Evolutionary conservation across 2,113 vertebrate genomes (phyloP), one percentile per base, ranked within the genome.

Genomic region (Rhagologus leucostigma): DNA sequence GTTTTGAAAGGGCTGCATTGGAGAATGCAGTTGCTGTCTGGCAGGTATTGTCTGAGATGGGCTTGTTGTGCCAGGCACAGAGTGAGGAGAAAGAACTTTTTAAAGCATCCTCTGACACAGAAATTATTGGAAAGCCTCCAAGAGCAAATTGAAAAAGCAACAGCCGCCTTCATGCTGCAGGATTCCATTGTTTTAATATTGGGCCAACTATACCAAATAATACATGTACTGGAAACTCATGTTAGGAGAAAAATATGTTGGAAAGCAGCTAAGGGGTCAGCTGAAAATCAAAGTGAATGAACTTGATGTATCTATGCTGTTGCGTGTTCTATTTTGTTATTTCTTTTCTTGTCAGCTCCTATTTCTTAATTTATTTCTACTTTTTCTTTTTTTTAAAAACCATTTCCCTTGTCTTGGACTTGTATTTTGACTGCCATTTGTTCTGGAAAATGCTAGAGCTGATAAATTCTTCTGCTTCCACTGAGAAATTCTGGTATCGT

Each of bases 91-190:
- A 94, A 93, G 77, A 86, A 88, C 56, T 86, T 94, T 75, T 81
- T 94, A 87, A 95, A 94, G 85, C 80, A 90, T 96, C 53, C 53
- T 89, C 68, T 96, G 93, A 92, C 93, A 90, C 80, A 93, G 96
- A 94, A 89, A 94, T 96, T 90, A 65, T 57, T 95, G 93, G 95
- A 93, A 89, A 71, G 49, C n/a, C 69, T 96, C 90, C 96, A 96
- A 87, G 76, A 84, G 76, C 92, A 94, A 94, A 95, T 55, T 96
- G 90, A 92, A 96, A 96, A 96, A 92, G 83, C 88, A 96, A 82
- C 64, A 92, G 64, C 85, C 52, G 27, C 69, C 53, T 94, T 93
- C 73, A 70, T 96, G 56, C 76, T 90, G 73, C 92, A 90, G 68
- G 52, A 90, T 90, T 94, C 76, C 76, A 89, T 96, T 95, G 90